phyloP scores from a whole-genome alignment of 2,888 invertebrate genomes.

The Cephonodes hylas region DNA sequence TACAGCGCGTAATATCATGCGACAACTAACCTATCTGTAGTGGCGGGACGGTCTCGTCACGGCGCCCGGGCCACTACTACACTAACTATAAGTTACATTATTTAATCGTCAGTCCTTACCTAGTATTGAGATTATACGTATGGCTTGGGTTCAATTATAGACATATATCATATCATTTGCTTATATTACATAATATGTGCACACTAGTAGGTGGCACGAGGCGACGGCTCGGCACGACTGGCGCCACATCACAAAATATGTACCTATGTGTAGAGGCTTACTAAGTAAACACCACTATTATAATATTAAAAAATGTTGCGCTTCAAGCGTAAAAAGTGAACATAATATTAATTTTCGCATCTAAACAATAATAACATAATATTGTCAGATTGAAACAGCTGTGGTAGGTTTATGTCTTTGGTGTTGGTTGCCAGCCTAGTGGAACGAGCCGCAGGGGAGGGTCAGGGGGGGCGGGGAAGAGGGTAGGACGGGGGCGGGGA shows the following conservation, averaged over 20 bases:
- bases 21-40: neutral
- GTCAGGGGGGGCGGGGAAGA: too few species aligned
- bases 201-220: neutral
- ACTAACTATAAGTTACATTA: slow-evolving; percentile 18
- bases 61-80: neutral
- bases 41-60: neutral
- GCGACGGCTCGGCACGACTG: neutral
- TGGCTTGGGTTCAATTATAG: slow-evolving; percentile 21
- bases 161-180: neutral
- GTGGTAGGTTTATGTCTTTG: too few species aligned
- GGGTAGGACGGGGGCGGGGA: too few species aligned
- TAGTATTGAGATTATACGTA: slow-evolving; percentile 47
- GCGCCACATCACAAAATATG: neutral
- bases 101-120: slow-evolving; percentile 33
- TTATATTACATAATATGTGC: neutral
- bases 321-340: too few species aligned
- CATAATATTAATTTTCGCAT: too few species aligned
- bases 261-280: neutral
- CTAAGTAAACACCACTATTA: neutral
- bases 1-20: slow-evolving; percentile 2
- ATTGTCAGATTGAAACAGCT: too few species aligned
- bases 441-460: too few species aligned
- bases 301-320: neutral
- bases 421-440: too few species aligned
- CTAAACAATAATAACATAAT: too few species aligned